A percentile compares a stretch with the other conserved stretches of the same genome.
Conservation (phyloP, 2,113 vertebrate species). For the Phaetusa simplex region DNA sequence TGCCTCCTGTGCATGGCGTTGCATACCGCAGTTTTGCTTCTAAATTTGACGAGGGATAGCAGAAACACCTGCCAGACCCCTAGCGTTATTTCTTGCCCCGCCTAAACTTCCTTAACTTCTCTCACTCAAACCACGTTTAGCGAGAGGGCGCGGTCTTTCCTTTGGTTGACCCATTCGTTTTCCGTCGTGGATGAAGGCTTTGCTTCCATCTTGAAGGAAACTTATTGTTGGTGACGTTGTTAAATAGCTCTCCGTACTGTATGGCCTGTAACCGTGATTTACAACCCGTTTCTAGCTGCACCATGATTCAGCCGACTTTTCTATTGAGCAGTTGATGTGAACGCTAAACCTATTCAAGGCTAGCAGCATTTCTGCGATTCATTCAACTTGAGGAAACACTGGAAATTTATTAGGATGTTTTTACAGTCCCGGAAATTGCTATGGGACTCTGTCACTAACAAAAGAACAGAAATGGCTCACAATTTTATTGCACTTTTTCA, state of each 20-base stretch:
- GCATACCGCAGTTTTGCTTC: background rate
- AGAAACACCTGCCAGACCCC: background rate
- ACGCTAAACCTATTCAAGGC: constrained; percentile 58
- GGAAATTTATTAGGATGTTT: constrained; percentile 78
- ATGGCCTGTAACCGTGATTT: constrained; percentile 24
- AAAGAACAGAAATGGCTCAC: constrained; percentile 59
- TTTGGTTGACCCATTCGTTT: background rate
- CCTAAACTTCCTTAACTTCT: background rate
- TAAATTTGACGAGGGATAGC: background rate
- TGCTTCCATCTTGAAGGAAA: constrained; percentile 56
- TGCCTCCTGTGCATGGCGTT: background rate
- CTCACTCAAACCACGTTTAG: background rate
- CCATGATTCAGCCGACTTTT: constrained; percentile 50
- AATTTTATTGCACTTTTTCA: constrained; percentile 65
- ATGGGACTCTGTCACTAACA: constrained; percentile 68
- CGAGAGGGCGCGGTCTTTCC: background rate
- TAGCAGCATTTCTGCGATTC: constrained; percentile 68
- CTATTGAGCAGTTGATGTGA: constrained; percentile 61
- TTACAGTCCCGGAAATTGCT: constrained; percentile 73
- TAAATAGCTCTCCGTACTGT: background rate
- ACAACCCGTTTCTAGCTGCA: constrained; percentile 33
- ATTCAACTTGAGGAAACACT: constrained; percentile 69
- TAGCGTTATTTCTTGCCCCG: background rate
- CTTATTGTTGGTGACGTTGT: constrained; percentile 16
- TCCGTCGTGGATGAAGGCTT: background rate